These are phyloP conservation scores for Celastrina argiolus DNA, from an alignment of 2,888 invertebrate species.

Conservation along the genomic window DNA sequence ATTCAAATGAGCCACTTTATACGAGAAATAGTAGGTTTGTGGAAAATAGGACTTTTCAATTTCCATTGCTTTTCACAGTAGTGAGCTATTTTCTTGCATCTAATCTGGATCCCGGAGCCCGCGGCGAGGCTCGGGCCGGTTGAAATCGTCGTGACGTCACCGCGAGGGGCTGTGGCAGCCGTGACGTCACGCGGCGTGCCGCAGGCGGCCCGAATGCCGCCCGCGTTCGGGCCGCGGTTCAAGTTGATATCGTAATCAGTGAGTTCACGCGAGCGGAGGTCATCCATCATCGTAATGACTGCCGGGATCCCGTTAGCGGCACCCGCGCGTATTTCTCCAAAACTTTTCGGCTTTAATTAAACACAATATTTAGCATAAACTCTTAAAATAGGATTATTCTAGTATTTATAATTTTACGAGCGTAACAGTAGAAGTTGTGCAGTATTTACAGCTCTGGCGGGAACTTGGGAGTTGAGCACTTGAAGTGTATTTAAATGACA, in stretches of 20 bases:
- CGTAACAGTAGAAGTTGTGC: background rate
- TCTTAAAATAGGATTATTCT: background rate
- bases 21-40: background rate
- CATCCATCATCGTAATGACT: background rate
- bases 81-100: background rate
- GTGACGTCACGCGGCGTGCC: background rate
- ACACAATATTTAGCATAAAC: slow-evolving; percentile 8
- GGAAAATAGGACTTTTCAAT: background rate
- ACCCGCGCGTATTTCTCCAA: background rate
- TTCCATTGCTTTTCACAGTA: background rate
- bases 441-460: slow-evolving; percentile 1
- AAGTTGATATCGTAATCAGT: background rate
- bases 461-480: background rate
- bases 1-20: background rate
- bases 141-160: background rate
- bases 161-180: background rate
- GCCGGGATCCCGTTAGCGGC: background rate
- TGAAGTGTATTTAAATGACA: background rate
- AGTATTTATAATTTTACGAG: slow-evolving; percentile 9
- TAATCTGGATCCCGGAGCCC: background rate
- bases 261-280: background rate
- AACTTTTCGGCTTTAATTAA: slow-evolving; percentile 4
- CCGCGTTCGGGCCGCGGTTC: background rate
- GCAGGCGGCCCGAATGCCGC: background rate
- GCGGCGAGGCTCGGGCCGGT: background rate